Base-by-base conservation (phyloP, 1,140 invertebrate species). In the Ooceraea biroi region DNA sequence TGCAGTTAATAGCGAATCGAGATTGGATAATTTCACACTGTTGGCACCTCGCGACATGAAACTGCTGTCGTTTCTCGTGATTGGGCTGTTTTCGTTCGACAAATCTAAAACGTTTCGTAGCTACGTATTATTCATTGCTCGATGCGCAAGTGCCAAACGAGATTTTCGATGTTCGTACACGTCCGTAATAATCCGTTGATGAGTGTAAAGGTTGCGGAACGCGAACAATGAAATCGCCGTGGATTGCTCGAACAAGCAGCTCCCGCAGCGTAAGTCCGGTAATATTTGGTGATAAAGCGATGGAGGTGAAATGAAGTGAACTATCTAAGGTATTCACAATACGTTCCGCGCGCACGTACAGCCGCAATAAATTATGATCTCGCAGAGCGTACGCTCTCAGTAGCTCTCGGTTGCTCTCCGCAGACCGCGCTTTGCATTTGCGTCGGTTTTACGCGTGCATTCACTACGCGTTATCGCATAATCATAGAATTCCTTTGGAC, bases 201-300 rank as follows among this genome's bases (percentile, higher is more conserved):
- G 57, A 65, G 50, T 61, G 27, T 44, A 83, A 73, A 83, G 73
- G 60, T 65, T 66, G 65, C 19, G 46, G 66, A 87, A 87, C 52
- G 57, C 27, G 72, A 87, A 86, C 85, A 87, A 86, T 87, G 80
- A 86, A 83, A 87, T 84, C 66, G 86, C 44, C 66, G 66, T 30
- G 72, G 84, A 30, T 72, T 60, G 30, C 65, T 58, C 22, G 78
- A 25, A 58, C 55, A 48, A 71, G 63, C 85, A 60, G 72, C 60
- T 84, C 55, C 66, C 58, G 72, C 27, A 65, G 17, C 36, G 58
- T 73, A 83, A 84, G 72, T 87, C 85, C 55, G 66, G 66, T 69
- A 88, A 84, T 88, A 88, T 87, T 87, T 84, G 87, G 69, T 80
- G 85, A 87, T 88, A 87, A 84, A 87, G 82, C 85, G 60, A 77